Base-by-base conservation (phyloP, 2,113 vertebrate species). In the Leptobrachium ailaonicum region DNA sequence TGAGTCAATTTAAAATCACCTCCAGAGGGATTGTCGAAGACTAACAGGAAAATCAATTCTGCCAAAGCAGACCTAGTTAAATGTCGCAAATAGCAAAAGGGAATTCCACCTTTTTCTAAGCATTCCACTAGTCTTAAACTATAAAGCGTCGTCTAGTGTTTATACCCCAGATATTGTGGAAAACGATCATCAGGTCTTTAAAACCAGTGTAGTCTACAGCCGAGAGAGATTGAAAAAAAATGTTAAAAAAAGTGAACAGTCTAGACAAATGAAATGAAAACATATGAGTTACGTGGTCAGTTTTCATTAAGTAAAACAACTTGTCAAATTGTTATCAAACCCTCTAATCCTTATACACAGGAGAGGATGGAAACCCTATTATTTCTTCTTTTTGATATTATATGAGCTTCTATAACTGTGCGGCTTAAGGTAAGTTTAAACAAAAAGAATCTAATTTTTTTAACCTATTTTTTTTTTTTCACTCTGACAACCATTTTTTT, bases 201-300 rank as follows among this genome's bases (percentile, higher is more conserved):
- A 75, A 60, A 60, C 63, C 14, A 73, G 78, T 73, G 50, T 67
- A 60, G 78, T 80, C 71, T 68, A 66, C 41, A 73, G 69, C 78
- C 3, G 56, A 45, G 71, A 68, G 41, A 50, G 50, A 64, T 60
- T 60, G 60, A 69, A 79, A 72, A 56, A 71, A 62, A 74, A 74
- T 20, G 6, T 20, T 32, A 40, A 64, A 32, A 64, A 64, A 73
- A 68, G 47, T 74, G 50, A 66, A 58, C 71, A 73, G 78, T 80
- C 78, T 80, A 80, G 78, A 80, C 78, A 80, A 80, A 60, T 68
- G 64, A 74, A 80, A 80, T 74, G 63, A 80, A 80, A 80, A 80
- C 78, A 80, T 80, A 80, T 80, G 78, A 80, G 78, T 66, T 73
- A 73, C 73, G 71, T 41, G 78, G 64, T 73, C 78, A 68, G 32